Evolutionary conservation across 2,797 vertebrate genomes (phyloP).

Genomic region (Nyctibius grandis): DNA sequence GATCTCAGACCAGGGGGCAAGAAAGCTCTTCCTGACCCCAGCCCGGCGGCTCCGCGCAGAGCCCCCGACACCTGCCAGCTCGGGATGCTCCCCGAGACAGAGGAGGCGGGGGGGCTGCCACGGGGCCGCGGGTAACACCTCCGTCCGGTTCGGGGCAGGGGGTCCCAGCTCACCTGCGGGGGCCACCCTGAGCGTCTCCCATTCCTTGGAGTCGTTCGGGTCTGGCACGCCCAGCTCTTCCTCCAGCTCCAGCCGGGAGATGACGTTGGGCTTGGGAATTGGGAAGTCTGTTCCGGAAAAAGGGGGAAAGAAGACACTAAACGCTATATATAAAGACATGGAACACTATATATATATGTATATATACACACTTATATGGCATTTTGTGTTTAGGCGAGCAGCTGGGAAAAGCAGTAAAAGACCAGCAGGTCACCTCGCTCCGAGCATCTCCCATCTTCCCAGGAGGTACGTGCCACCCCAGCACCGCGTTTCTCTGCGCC

Average conservation of each 20-base stretch:
- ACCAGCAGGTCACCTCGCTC: no score
- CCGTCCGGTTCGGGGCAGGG: not conserved
- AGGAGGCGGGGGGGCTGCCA: not conserved
- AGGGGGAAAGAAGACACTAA: not conserved
- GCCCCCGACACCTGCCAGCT: not conserved
- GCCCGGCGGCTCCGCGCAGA: no score
- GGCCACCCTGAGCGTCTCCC: no score
- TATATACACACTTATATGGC: no score
- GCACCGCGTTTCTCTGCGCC: no score
- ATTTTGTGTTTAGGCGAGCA: no score
- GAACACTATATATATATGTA: no score
- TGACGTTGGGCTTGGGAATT: not conserved
- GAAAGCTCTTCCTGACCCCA: not conserved
- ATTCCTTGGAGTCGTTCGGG: no score
- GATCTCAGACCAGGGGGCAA: not conserved
- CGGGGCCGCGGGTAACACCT: not conserved
- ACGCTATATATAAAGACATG: no score
- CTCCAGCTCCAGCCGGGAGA: not conserved
- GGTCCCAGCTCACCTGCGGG: not conserved
- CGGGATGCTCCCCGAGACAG: rapidly evolving
- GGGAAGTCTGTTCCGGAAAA: not conserved
- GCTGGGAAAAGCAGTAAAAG: no score
- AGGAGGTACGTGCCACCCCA: no score
- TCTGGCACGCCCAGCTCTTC: not conserved
- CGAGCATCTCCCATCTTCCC: no score